phyloP scores from a whole-genome alignment of 2,797 vertebrate genomes.

The Crypturellus tataupa region DNA sequence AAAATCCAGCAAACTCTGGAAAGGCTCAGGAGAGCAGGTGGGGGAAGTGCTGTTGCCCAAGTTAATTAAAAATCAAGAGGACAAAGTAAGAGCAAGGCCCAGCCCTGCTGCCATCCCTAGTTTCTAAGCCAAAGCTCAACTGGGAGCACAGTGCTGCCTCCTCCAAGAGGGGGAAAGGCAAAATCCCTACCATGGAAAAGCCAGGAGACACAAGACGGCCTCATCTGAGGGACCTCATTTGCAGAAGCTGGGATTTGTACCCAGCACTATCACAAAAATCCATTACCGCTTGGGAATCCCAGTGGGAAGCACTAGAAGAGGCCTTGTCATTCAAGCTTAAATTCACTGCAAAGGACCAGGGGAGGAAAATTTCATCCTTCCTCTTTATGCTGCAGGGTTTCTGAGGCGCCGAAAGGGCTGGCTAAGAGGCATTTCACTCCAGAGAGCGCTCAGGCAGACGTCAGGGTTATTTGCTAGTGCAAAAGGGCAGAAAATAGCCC shows the following conservation, averaged over 20 bases:
- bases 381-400: neutral
- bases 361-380: neutral
- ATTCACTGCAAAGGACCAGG: neutral
- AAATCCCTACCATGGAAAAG: neutral
- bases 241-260: slow-evolving; percentile 27
- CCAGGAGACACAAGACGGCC: neutral
- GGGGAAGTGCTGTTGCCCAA: neutral
- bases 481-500: slow-evolving; percentile 11
- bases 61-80: neutral
- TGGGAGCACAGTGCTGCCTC: neutral
- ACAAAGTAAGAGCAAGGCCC: neutral
- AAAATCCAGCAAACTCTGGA: neutral
- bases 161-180: neutral
- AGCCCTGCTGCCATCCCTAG: neutral
- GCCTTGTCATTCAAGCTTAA: slow-evolving; percentile 24
- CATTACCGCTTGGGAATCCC: slow-evolving; percentile 16
- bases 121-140: neutral
- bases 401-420: neutral
- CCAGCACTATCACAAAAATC: neutral
- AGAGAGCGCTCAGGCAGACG: neutral
- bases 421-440: slow-evolving; percentile 27
- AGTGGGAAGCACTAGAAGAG: neutral
- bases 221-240: slow-evolving; percentile 14
- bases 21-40: neutral
- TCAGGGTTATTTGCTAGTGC: slow-evolving; percentile 25